phyloP scores from a whole-genome alignment of 2,888 invertebrate species.

The Metacarcinus magister region DNA sequence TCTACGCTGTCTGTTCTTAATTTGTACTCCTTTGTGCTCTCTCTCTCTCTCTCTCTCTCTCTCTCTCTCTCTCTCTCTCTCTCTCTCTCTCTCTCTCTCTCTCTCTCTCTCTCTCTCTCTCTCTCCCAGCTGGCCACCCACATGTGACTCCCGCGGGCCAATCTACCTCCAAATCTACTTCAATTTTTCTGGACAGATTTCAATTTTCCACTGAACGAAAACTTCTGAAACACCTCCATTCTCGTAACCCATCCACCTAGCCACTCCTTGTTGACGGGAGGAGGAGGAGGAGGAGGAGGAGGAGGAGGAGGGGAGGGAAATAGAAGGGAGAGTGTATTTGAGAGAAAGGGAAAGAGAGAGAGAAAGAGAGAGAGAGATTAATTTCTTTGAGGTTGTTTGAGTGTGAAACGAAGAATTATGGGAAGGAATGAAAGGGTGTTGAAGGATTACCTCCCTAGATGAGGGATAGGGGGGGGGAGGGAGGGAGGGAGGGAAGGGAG shows the following conservation, averaged over 20 bases:
- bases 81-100: constrained; percentile 48
- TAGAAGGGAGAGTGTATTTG: neutral
- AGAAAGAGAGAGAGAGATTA: neutral
- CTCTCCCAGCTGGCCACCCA: constrained; percentile 22
- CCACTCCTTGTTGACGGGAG: neutral
- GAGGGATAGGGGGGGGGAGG: neutral
- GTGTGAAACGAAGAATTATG: constrained; percentile 33
- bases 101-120: constrained; percentile 45
- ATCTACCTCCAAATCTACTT: constrained; percentile 31
- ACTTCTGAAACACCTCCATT: neutral
- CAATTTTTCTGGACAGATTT: constrained; percentile 14
- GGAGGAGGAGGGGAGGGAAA: neutral
- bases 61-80: neutral
- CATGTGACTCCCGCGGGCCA: constrained; percentile 36
- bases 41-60: neutral
- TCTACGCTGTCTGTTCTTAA: no score
- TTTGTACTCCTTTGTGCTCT: no score
- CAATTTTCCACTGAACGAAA: constrained; percentile 33
- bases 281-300: neutral
- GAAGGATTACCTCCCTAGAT: neutral
- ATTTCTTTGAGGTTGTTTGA: no score
- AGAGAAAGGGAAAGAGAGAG: neutral
- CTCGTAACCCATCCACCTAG: neutral
- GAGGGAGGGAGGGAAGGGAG: neutral
- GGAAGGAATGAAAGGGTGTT: neutral